phyloP scores from a whole-genome alignment of 1,140 invertebrate species.

The Plectus sambesii region DNA sequence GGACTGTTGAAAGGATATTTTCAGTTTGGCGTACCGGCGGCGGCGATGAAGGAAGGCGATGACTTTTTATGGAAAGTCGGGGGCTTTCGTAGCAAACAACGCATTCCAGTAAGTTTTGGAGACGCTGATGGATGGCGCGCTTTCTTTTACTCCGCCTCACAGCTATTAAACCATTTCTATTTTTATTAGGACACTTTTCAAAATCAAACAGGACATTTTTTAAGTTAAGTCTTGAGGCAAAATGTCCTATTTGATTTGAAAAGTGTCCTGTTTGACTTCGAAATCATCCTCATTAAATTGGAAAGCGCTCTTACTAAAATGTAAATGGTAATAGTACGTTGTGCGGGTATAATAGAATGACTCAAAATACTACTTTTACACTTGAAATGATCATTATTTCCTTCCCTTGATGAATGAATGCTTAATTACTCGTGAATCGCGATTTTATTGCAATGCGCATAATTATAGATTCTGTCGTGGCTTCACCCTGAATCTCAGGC shows the following conservation, averaged over 20 bases:
- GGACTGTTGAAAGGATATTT: slow-evolving; percentile 11
- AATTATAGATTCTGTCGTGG: slow-evolving; percentile 68
- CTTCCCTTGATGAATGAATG: not conserved
- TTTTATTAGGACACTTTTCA: not conserved
- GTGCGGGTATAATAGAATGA: not conserved
- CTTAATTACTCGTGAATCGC: not conserved
- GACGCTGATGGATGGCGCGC: slow-evolving; percentile 11
- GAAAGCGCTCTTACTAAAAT: no score
- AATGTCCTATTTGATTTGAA: slow-evolving; percentile 6
- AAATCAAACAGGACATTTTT: not conserved
- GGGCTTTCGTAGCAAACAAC: slow-evolving; percentile 67
- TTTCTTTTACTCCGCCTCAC: no score
- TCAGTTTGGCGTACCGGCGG: slow-evolving; percentile 56
- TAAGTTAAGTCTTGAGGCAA: not conserved
- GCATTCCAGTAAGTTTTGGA: slow-evolving; percentile 60
- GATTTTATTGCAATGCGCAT: not conserved
- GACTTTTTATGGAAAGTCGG: slow-evolving; percentile 72
- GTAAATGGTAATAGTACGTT: not conserved
- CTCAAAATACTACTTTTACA: not conserved
- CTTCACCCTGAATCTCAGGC: slow-evolving; percentile 90
- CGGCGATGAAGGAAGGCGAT: slow-evolving; percentile 63
- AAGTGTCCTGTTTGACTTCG: no score
- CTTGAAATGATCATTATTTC: not conserved
- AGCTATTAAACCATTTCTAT: not conserved
- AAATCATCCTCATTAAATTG: slow-evolving; percentile 2